Conservation (phyloP, 2,888 invertebrate genomes). For the Papilio gigon region DNA sequence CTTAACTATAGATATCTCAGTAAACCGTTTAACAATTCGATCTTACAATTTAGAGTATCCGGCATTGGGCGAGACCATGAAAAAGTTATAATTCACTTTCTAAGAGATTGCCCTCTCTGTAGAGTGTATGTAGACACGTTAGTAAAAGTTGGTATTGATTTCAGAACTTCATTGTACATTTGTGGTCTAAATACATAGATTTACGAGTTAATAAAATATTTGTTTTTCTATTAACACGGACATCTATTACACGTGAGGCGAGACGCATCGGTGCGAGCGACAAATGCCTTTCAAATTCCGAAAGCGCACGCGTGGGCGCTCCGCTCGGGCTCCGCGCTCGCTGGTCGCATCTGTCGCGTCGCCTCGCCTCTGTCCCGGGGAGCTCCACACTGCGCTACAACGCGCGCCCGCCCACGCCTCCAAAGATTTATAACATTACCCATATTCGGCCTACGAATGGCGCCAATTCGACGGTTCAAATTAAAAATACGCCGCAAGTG, state of each 20-base stretch:
- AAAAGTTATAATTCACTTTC: conserved; percentile 27
- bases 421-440: conserved; percentile 80
- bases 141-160: conserved; percentile 34
- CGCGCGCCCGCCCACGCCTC: conserved; percentile 60
- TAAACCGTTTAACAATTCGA: neutral
- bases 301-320: conserved; percentile 71
- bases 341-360: conserved; percentile 60
- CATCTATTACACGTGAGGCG: conserved; percentile 63
- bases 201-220: conserved; percentile 68
- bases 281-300: conserved; percentile 81
- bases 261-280: conserved; percentile 64
- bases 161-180: conserved; percentile 33
- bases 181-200: conserved; percentile 46
- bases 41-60: neutral
- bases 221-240: conserved; percentile 61
- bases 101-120: conserved; percentile 27
- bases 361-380: conserved; percentile 60
- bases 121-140: conserved; percentile 23
- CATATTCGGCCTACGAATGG: conserved; percentile 79
- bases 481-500: conserved; percentile 73
- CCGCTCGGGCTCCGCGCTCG: conserved; percentile 52
- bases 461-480: conserved; percentile 81
- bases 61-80: neutral
- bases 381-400: conserved; percentile 46
- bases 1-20: neutral